These are phyloP conservation scores for Opisthocomus hoazin DNA, from an alignment of 2,113 vertebrate genomes.

Conservation along the genomic window DNA sequence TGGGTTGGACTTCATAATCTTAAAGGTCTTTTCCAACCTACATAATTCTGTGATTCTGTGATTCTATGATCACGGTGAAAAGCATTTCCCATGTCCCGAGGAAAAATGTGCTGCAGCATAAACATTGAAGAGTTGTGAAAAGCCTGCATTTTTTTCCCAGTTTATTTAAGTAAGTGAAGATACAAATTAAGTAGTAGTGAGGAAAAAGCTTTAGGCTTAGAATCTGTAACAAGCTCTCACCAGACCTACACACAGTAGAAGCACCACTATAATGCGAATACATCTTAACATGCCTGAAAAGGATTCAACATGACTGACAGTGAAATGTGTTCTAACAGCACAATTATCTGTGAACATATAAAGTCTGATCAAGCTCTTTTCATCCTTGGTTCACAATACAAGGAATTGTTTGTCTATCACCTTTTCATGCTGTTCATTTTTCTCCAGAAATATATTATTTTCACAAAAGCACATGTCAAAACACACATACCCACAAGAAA, in stretches of 20 bases:
- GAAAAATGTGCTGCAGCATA: neutral
- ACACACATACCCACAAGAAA: neutral
- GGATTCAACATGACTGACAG: neutral
- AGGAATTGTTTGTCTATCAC: neutral
- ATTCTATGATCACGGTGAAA: neutral
- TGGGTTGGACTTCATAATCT: no score
- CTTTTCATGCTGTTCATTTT: neutral
- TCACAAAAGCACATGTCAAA: neutral
- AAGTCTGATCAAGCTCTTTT: neutral
- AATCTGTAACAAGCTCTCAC: neutral
- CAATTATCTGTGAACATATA: neutral
- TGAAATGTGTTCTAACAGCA: neutral
- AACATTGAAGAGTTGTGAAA: neutral
- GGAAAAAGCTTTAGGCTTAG: neutral
- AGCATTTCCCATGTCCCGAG: neutral
- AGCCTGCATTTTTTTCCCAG: accelerated
- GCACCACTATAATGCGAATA: neutral
- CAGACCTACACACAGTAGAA: neutral
- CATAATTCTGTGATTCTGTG: no score
- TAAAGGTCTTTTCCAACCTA: no score
- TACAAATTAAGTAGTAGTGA: neutral
- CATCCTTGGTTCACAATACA: neutral
- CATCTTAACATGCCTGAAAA: neutral
- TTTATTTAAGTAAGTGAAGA: neutral
- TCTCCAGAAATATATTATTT: neutral